Evolutionary conservation across 2,113 vertebrate species (phyloP).

Genomic region (Phrynocephalus versicolor): DNA sequence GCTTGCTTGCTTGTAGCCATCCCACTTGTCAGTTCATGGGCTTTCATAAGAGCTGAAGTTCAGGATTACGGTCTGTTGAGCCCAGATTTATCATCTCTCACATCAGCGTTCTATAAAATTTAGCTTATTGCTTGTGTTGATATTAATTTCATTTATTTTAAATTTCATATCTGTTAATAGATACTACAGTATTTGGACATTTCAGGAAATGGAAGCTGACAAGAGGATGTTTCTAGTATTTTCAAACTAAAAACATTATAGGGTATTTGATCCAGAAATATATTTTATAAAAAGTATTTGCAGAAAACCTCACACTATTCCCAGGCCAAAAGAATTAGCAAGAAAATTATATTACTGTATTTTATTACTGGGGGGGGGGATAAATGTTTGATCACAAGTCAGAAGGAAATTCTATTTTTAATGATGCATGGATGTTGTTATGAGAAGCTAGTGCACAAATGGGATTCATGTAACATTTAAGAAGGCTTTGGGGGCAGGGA

Average conservation of each 20-base stretch:
- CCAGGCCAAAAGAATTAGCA: background rate
- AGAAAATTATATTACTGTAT: background rate
- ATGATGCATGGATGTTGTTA: background rate
- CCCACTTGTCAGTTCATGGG: background rate
- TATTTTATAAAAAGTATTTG: background rate
- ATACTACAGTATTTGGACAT: background rate
- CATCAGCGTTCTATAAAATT: background rate
- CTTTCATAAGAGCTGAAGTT: background rate
- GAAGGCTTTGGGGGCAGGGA: background rate
- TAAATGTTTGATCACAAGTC: background rate
- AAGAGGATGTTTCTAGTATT: background rate
- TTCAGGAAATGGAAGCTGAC: background rate
- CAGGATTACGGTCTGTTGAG: too few relatives aligned
- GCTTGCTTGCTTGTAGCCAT: too few relatives aligned
- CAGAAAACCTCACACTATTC: background rate
- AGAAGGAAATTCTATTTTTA: background rate
- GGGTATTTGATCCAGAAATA: background rate
- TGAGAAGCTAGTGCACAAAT: background rate
- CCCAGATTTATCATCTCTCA: background rate
- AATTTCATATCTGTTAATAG: background rate
- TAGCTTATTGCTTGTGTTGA: background rate
- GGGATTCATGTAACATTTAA: background rate
- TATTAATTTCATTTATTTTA: background rate
- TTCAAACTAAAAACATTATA: background rate
- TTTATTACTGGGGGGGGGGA: background rate